Conservation (phyloP, 1,140 invertebrate genomes). For the Holotrichia oblita region DNA sequence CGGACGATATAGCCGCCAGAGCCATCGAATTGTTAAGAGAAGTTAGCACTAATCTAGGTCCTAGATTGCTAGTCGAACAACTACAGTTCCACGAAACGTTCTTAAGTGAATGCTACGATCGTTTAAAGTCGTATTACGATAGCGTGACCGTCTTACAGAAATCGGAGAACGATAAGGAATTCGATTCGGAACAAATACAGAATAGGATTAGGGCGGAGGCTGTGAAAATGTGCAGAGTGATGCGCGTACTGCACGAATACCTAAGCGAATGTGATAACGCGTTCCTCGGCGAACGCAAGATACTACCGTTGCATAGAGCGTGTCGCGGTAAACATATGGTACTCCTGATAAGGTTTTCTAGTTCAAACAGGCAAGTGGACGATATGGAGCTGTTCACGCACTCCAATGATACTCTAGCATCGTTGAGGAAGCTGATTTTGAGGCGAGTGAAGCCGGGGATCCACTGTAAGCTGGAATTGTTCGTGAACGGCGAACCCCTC, state of each 20-base stretch:
- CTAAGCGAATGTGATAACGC: constrained; percentile 95
- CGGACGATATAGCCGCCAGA: constrained; percentile 90
- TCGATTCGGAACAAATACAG: constrained; percentile 59
- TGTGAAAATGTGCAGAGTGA: constrained; percentile 88
- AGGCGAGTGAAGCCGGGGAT: constrained; percentile 77
- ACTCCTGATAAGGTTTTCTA: constrained; percentile 88
- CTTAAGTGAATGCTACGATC: constrained; percentile 88
- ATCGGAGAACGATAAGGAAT: constrained; percentile 55
- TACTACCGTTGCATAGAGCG: constrained; percentile 87
- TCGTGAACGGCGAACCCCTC: constrained; percentile 87
- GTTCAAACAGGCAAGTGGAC: constrained; percentile 88
- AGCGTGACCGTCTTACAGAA: constrained; percentile 70
- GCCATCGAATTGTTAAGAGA: constrained; percentile 93
- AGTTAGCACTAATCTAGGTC: constrained; percentile 93
- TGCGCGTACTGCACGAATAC: constrained; percentile 95
- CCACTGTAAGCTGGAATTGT: constrained; percentile 89
- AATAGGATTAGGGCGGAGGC: constrained; percentile 74
- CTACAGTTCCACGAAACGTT: constrained; percentile 91
- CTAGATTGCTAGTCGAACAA: constrained; percentile 78
- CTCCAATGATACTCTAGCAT: constrained; percentile 90
- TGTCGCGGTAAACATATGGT: constrained; percentile 90
- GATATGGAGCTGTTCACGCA: constrained; percentile 94
- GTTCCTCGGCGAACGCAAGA: constrained; percentile 88
- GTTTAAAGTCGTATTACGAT: constrained; percentile 85
- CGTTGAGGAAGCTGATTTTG: constrained; percentile 80